These are phyloP conservation scores for Oxyruncus cristatus DNA, from an alignment of 2,113 vertebrate species.

Conservation along the genomic window DNA sequence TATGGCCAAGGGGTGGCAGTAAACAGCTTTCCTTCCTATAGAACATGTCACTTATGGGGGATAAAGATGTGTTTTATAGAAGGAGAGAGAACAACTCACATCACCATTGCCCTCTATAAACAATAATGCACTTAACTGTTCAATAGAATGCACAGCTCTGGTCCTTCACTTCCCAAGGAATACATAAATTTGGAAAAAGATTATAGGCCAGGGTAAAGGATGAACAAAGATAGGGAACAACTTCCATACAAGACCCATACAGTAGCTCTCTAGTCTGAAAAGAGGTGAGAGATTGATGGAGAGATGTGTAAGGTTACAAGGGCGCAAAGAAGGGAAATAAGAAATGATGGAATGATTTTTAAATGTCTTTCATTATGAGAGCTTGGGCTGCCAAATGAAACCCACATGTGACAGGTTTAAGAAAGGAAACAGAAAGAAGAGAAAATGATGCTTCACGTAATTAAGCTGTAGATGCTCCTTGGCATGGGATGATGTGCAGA, in stretches of 20 bases:
- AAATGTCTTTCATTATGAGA: neutral
- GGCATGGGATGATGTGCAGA: neutral
- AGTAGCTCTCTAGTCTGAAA: neutral
- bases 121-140: neutral
- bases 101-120: neutral
- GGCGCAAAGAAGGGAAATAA: neutral
- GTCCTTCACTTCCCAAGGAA: neutral
- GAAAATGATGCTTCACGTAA: neutral
- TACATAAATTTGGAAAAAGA: neutral
- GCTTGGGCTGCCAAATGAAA: neutral
- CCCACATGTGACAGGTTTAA: neutral
- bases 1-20: conserved; percentile 6
- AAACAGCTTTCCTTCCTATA: neutral
- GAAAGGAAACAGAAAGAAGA: neutral
- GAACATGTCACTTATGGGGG: neutral
- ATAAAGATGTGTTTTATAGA: neutral
- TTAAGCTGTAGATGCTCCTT: neutral
- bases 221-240: neutral
- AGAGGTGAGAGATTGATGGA: neutral
- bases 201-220: neutral
- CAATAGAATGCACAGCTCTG: neutral
- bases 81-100: neutral
- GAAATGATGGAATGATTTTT: neutral
- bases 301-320: neutral
- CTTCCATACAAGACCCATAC: neutral